phyloP scores from a whole-genome alignment of 2,888 invertebrate species.

The Bruchidius siliquastri region DNA sequence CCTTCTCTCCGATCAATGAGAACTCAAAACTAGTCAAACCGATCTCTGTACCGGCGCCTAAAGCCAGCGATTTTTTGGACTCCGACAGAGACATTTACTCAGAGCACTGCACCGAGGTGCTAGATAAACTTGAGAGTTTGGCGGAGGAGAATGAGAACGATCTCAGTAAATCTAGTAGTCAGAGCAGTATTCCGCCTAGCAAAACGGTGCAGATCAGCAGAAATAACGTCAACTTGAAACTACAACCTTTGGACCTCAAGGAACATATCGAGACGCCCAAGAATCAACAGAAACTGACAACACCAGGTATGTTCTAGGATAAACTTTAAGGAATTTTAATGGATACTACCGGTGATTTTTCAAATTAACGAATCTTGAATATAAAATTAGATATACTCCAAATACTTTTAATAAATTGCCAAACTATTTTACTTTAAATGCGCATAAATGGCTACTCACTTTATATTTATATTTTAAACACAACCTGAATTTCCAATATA shows the following conservation, averaged over 20 bases:
- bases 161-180: conserved; percentile 5
- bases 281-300: conserved; percentile 42
- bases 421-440: no score
- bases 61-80: conserved; percentile 39
- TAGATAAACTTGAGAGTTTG: conserved; percentile 41
- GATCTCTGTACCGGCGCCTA: conserved; percentile 35
- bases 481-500: no score
- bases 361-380: no score
- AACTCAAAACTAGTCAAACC: conserved; percentile 26
- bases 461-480: no score
- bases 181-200: conserved; percentile 2
- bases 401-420: no score
- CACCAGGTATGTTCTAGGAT: conserved; percentile 38
- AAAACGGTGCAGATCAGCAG: conserved; percentile 10
- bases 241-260: conserved; percentile 56
- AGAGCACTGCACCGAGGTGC: conserved; percentile 41
- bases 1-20: conserved; percentile 39
- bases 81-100: conserved; percentile 44
- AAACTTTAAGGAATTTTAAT: no score
- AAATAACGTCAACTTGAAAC: conserved; percentile 35
- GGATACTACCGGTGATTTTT: no score
- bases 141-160: conserved; percentile 34
- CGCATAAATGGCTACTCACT: no score
- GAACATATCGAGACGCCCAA: conserved; percentile 47
- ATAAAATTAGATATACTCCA: no score